Base-by-base conservation (phyloP, 37 sponge, comb jelly and placozoan species). In the Ianthella basta region DNA sequence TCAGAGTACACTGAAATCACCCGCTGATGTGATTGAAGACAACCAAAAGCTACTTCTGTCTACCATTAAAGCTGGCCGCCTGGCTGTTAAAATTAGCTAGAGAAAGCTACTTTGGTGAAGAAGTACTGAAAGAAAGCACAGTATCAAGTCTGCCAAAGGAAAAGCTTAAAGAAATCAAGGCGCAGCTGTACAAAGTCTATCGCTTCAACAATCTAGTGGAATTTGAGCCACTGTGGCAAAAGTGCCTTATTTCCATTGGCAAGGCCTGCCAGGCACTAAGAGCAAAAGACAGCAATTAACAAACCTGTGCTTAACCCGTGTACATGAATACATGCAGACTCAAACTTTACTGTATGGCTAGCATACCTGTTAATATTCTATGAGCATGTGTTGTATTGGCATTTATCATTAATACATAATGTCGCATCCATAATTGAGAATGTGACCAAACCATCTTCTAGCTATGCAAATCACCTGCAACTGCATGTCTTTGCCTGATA, bases 161-260 rank as follows among this genome's bases (percentile, higher is more conserved):
- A 70, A 70, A 70, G 15, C 32, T 70, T 6, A 70, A 70, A 34
- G 72, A 70, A 16, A 70, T 70, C 3, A 70, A 70, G 29, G 72
- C 72, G 15, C 2, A 34, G 36, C 12, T 70, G 72, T 70, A 70
- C 15, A 34, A 70, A 70, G 72, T 29, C 4, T 70, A 70, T 70
- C 72, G 36, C 35, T 70, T 70, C 15, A 70, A 70, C 37, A 70
- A 70, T 12, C 72, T 14, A 35, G 72, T 70, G 72, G 72, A 70
- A 12, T 70, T 70, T 16, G 72, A 70, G 37, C 72, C 72, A 70
- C 4, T 70, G 32, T 70, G 72, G 72, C 32, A 33, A 12, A 70
- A 70, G 72, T 70, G 72, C 36, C 72, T 70, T 33, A 70, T 70
- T 70, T 70, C 72, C 12, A 70, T 70, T 19, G 72, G 72, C 21